Percentiles rank a stretch among this genome's conserved stretches.
These are phyloP conservation scores for Latheticus oryzae DNA, from an alignment of 2,888 invertebrate genomes.

Conservation along the genomic window DNA sequence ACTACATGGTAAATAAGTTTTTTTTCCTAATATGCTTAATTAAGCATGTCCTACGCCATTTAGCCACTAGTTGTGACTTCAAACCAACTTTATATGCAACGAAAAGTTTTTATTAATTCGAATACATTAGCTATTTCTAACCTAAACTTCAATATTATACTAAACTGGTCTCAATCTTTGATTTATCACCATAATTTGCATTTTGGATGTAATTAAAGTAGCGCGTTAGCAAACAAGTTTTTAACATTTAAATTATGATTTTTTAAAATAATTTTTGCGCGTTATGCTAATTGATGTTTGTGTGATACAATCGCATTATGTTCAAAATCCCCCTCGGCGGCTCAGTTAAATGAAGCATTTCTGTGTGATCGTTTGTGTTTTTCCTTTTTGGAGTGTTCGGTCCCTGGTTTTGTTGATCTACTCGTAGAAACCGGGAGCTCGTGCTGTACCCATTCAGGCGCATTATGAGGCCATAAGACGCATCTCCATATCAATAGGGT, in stretches of 20 bases:
- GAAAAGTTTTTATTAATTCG: no score
- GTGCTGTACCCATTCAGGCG: constrained; percentile 44
- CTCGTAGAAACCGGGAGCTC: constrained; percentile 23
- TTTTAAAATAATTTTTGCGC: constrained; percentile 5
- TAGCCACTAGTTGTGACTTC: constrained; percentile 9
- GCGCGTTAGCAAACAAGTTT: no score
- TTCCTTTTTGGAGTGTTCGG: constrained; percentile 11
- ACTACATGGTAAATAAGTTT: constrained; percentile 19
- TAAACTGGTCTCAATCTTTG: no score
- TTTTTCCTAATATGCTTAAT: constrained; percentile 14
- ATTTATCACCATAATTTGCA: no score
- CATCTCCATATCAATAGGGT: constrained; percentile 48
- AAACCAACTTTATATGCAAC: no score
- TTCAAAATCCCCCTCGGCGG: no score
- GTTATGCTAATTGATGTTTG: constrained; percentile 14
- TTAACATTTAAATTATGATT: no score
- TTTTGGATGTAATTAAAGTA: no score
- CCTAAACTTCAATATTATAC: no score
- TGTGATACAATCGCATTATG: no score
- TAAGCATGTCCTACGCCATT: constrained; percentile 20
- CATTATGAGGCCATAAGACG: constrained; percentile 46
- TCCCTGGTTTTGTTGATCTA: constrained; percentile 23
- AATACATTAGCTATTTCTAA: no score
- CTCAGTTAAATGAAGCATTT: constrained; percentile 22
- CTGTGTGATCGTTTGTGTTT: constrained; percentile 19